These are phyloP conservation scores for Paguma larvata DNA, from an alignment of 2,797 vertebrate genomes.

Conservation along the genomic window DNA sequence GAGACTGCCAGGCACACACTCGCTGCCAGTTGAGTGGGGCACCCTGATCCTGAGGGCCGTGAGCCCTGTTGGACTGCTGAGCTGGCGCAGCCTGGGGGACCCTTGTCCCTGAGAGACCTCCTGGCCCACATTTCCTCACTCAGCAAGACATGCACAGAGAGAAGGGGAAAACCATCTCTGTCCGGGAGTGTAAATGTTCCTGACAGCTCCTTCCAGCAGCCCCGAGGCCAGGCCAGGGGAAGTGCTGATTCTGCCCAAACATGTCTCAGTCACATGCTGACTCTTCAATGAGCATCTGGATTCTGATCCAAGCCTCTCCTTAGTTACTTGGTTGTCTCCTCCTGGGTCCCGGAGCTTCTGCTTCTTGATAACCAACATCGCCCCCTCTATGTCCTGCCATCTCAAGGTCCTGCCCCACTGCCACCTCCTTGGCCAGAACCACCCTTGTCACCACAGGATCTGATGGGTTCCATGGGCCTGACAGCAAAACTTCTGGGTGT, in stretches of 20 bases:
- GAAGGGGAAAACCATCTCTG: neutral
- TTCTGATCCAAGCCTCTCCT: neutral
- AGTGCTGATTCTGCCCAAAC: conserved; percentile 48
- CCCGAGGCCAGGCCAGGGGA: neutral
- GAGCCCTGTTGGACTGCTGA: neutral
- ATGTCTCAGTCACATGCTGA: neutral
- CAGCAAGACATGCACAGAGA: neutral
- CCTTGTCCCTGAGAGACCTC: neutral
- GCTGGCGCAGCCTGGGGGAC: neutral
- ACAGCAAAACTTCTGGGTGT: neutral
- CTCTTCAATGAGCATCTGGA: neutral
- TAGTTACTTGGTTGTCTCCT: neutral
- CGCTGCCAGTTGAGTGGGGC: neutral
- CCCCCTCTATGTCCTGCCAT: neutral
- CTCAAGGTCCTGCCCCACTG: neutral
- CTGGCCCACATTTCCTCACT: neutral
- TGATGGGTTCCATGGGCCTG: neutral
- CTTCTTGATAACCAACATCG: neutral
- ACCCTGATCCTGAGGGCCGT: neutral
- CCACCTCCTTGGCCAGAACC: neutral
- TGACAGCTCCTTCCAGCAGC: conserved; percentile 25
- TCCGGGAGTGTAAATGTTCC: conserved; percentile 21
- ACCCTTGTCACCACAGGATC: neutral
- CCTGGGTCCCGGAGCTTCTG: neutral
- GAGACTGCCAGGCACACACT: neutral